phyloP scores from a whole-genome alignment of 2,888 invertebrate genomes.

The Ormyrus rosae region DNA sequence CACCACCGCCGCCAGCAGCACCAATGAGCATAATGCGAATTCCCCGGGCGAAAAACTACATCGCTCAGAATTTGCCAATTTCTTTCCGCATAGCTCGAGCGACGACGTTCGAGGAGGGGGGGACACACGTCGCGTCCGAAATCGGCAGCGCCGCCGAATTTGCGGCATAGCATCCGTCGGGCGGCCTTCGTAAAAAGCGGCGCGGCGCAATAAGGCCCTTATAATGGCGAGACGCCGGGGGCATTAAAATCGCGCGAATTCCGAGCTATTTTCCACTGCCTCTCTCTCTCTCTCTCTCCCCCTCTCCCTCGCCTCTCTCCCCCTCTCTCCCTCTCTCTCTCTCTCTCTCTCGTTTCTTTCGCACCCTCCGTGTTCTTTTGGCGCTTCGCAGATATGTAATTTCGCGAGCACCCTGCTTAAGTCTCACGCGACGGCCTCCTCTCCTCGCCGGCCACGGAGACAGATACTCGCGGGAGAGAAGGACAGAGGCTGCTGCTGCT shows the following conservation, averaged over 20 bases:
- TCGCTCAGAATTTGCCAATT: constrained; percentile 43
- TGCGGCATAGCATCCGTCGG: constrained; percentile 24
- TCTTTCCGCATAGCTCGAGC: constrained; percentile 41
- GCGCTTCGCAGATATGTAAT: constrained; percentile 43
- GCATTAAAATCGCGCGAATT: constrained; percentile 45
- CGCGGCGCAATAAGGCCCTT: neutral
- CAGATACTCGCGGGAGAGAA: constrained; percentile 46
- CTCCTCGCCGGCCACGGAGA: neutral
- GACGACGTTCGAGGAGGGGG: too few species aligned
- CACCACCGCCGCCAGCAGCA: too few species aligned
- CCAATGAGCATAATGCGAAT: constrained; percentile 41
- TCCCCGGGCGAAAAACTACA: constrained; percentile 39
- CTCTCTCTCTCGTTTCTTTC: constrained; percentile 28
- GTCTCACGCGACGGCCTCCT: constrained; percentile 34
- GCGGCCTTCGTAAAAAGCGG: constrained; percentile 10
- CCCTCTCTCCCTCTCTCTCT: constrained; percentile 1
- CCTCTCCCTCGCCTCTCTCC: neutral
- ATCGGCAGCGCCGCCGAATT: neutral
- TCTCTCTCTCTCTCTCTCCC: neutral
- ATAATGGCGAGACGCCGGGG: constrained; percentile 39
- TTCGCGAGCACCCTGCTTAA: constrained; percentile 55
- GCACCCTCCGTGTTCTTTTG: constrained; percentile 38
- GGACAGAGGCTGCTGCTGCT: constrained; percentile 36
- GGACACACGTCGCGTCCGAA: neutral
- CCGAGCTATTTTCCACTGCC: constrained; percentile 39